These are phyloP conservation scores for Sitta europaea DNA, from an alignment of 2,113 vertebrate genomes.

Conservation along the genomic window DNA sequence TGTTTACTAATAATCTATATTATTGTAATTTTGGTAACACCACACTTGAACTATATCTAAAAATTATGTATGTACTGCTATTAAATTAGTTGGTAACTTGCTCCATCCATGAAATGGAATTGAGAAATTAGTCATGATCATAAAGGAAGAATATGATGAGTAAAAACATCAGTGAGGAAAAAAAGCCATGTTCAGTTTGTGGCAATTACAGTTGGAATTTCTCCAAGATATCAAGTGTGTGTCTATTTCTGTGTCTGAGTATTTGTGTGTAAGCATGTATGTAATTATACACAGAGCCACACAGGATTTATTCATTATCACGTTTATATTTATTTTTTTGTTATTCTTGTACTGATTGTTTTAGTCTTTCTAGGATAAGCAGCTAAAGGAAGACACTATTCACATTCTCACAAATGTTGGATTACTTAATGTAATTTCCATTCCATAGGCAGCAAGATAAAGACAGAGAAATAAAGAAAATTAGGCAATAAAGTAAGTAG, in stretches of 20 bases:
- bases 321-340: background rate
- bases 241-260: background rate
- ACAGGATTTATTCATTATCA: background rate
- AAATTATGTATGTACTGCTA: background rate
- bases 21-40: background rate
- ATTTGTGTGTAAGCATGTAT: background rate
- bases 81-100: background rate
- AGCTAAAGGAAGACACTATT: background rate
- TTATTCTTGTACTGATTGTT: background rate
- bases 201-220: background rate
- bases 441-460: background rate
- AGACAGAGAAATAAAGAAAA: background rate
- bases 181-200: background rate
- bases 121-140: conserved; percentile 10
- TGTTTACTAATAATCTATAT: background rate
- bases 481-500: background rate
- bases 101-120: conserved; percentile 20
- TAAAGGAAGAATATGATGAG: conserved; percentile 24
- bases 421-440: background rate
- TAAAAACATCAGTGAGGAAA: conserved; percentile 32
- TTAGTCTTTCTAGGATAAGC: background rate
- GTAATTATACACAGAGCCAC: background rate
- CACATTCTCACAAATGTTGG: background rate
- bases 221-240: background rate
- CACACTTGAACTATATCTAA: background rate